phyloP scores from a whole-genome alignment of 2,888 invertebrate species.

The Euzophera pinguis region DNA sequence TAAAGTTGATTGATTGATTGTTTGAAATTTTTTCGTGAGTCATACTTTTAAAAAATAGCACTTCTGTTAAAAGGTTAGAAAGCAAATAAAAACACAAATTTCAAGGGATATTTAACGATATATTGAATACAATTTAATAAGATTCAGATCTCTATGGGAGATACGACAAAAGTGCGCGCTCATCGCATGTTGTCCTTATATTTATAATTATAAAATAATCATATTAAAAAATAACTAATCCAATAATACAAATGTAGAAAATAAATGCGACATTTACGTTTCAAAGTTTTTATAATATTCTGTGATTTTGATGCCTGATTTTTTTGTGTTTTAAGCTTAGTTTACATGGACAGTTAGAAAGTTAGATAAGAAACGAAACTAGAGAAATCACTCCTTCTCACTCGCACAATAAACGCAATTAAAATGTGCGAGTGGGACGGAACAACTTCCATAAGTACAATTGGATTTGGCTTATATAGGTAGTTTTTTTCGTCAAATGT shows the following conservation, averaged over 20 bases:
- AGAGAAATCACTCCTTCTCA: too few species aligned
- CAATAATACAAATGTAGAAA: conserved; percentile 35
- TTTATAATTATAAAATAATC: conserved; percentile 24
- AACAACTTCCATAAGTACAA: too few species aligned
- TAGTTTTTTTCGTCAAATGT: too few species aligned
- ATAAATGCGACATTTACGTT: conserved; percentile 45
- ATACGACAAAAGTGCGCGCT: conserved; percentile 60
- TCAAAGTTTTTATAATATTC: conserved; percentile 34
- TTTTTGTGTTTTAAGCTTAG: neutral
- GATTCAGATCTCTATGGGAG: conserved; percentile 36
- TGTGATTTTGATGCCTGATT: conserved; percentile 45
- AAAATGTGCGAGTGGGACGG: too few species aligned
- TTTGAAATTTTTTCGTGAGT: too few species aligned
- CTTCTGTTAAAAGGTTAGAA: too few species aligned
- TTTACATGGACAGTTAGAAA: conserved; percentile 7
- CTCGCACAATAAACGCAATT: too few species aligned
- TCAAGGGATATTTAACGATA: conserved; percentile 49
- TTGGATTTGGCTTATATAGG: too few species aligned
- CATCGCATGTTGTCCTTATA: conserved; percentile 36
- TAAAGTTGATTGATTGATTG: too few species aligned
- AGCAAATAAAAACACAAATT: neutral
- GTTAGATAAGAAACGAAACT: too few species aligned
- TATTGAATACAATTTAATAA: conserved; percentile 51
- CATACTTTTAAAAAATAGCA: too few species aligned
- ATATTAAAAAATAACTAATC: conserved; percentile 24